These are phyloP conservation scores for Paramormyrops kingsleyae DNA, from an alignment of 2,113 vertebrate species.

Conservation along the genomic window DNA sequence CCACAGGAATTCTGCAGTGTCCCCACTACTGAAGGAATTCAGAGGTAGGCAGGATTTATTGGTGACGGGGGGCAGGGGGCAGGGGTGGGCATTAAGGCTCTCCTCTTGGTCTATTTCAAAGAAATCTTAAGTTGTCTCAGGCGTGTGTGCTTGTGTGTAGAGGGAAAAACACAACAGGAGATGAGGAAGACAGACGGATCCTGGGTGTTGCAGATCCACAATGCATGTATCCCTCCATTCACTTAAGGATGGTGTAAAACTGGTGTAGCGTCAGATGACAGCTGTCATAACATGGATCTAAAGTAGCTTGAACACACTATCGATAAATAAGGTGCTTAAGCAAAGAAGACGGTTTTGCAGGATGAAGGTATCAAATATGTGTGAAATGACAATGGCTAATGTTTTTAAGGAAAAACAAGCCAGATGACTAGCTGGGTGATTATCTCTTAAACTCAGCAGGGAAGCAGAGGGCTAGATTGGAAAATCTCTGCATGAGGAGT, in stretches of 20 bases:
- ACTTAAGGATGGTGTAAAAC: background rate
- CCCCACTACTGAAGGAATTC: background rate
- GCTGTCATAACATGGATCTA: background rate
- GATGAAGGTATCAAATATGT: background rate
- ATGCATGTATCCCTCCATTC: background rate
- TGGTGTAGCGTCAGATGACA: background rate
- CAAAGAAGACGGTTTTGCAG: background rate
- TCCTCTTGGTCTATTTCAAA: background rate
- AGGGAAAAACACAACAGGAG: slow-evolving; percentile 8
- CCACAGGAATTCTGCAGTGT: background rate
- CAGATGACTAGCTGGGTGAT: background rate
- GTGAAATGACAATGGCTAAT: background rate
- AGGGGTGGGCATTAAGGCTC: background rate
- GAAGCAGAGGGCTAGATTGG: background rate
- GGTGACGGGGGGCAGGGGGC: background rate
- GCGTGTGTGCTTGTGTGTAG: background rate
- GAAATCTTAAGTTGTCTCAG: background rate
- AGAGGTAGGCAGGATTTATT: background rate
- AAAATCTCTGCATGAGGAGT: background rate
- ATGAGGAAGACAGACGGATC: background rate
- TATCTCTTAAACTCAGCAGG: slow-evolving; percentile 5
- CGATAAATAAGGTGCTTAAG: background rate
- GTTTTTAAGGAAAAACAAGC: background rate
- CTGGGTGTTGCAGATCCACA: background rate
- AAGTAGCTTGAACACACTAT: background rate